These are phyloP conservation scores for Leptopilina drosophilae DNA, from an alignment of 2,888 invertebrate genomes.

Conservation along the genomic window DNA sequence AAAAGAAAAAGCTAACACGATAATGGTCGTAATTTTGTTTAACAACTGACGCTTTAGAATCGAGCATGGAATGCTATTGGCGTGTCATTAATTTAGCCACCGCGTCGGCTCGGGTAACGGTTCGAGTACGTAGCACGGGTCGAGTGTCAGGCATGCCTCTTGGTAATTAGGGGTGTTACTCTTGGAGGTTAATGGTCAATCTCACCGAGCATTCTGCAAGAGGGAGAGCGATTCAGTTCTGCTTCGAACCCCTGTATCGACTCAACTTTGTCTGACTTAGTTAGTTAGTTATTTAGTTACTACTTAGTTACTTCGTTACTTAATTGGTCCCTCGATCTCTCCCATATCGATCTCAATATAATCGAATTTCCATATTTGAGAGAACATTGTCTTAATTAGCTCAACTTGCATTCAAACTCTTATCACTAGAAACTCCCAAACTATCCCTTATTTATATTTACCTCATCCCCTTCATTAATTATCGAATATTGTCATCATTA, in stretches of 20 bases:
- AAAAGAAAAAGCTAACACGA: not conserved
- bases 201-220: constrained; percentile 4
- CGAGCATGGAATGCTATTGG: constrained; percentile 29
- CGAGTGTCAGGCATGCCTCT: constrained; percentile 37
- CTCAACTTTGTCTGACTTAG: constrained; percentile 18
- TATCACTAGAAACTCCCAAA: not conserved
- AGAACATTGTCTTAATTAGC: not conserved
- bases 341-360: constrained; percentile 8
- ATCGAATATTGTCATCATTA: too few species aligned
- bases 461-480: too few species aligned
- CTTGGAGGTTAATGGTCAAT: constrained; percentile 37
- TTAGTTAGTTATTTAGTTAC: constrained; percentile 24
- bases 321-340: constrained; percentile 8
- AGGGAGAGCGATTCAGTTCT: not conserved
- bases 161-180: constrained; percentile 36
- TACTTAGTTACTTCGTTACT: constrained; percentile 18
- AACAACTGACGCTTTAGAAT: constrained; percentile 14
- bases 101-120: constrained; percentile 24
- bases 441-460: too few species aligned
- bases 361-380: not conserved
- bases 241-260: not conserved
- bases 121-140: constrained; percentile 36
- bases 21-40: constrained; percentile 34
- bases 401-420: not conserved
- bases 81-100: constrained; percentile 35